Evolutionary conservation across 2,113 vertebrate species (phyloP), one percentile per base, ranked within the genome.

Genomic region (Ranitomeya variabilis): DNA sequence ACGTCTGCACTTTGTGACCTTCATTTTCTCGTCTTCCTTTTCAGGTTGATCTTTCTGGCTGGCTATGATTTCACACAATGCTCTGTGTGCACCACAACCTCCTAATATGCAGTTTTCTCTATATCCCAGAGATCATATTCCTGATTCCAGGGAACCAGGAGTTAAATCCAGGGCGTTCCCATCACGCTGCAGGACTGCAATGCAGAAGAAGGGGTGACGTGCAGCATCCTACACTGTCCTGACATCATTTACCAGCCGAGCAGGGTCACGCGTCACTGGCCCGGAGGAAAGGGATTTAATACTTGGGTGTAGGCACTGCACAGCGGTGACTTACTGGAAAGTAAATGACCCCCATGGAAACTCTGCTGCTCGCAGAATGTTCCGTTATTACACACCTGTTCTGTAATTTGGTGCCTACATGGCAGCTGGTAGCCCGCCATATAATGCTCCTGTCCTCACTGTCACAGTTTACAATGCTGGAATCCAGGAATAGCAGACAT

Each of bases 191-290:
- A 83, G 87, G 80, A 83, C 87, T 88, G 87, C 87, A 88, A 83
- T 88, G 87, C 87, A 88, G 87, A 88, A 60, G 80, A 84, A 84
- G n/a, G 71, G 87, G 80, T 80, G 66, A 81, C 71, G 57, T 19
- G 19, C n/a, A 71, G 15, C 73, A 82, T 21, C 64, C 23, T 31
- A 73, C 59, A 15, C 67, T 51, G 79, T 21, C 79, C 80, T 83
- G 23, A 62, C 59, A 31, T 13, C 57, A 26, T 37, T 12, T 37
- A 12, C 69, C 87, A 83, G 60, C 73, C 57, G 18, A 11, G 60
- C 1, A 54, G 23, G 16, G 85, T 16, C 37, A 18, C 18, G 19
- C 16, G 18, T 31, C 18, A 80, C 23, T 23, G 51, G 79, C 5
- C 62, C 62, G 23, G 15, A 14, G 37, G 13, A n/a, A n/a, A 69